phyloP scores from a whole-genome alignment of 2,113 vertebrate genomes.

The Sula dactylatra region DNA sequence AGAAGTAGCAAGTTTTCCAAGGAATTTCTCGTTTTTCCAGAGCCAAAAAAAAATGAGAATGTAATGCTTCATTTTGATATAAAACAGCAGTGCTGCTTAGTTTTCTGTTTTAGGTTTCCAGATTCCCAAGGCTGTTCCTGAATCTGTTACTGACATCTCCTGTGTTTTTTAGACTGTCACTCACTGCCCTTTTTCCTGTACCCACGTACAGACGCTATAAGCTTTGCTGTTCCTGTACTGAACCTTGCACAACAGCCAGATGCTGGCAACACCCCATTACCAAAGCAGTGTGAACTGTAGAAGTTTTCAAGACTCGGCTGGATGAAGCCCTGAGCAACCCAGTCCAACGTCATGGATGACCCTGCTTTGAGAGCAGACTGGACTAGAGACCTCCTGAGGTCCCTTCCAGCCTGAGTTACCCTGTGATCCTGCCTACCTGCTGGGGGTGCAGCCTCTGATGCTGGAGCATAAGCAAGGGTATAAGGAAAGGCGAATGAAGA shows the following conservation, averaged over 20 bases:
- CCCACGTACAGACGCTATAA: background rate
- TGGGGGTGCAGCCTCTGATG: background rate
- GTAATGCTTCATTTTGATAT: background rate
- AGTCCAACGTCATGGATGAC: background rate
- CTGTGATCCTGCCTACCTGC: background rate
- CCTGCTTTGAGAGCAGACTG: background rate
- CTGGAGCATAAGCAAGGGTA: background rate
- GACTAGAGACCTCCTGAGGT: background rate
- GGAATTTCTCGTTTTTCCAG: background rate
- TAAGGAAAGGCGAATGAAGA: background rate
- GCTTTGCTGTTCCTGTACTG: background rate
- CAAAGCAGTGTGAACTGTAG: rapidly evolving
- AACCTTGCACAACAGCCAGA: background rate
- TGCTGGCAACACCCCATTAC: background rate
- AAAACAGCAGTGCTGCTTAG: background rate
- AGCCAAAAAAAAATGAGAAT: background rate
- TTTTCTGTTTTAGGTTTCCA: background rate
- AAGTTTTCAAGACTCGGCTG: background rate
- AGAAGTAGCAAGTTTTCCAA: background rate
- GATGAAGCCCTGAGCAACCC: background rate
- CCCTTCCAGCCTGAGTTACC: background rate
- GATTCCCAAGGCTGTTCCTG: background rate
- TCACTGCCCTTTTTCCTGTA: background rate
- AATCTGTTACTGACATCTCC: background rate
- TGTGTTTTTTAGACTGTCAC: background rate